Evolutionary conservation across 1,140 invertebrate species (phyloP), one percentile per base, ranked within the genome.

Genomic region (Meloidogyne exigua): DNA sequence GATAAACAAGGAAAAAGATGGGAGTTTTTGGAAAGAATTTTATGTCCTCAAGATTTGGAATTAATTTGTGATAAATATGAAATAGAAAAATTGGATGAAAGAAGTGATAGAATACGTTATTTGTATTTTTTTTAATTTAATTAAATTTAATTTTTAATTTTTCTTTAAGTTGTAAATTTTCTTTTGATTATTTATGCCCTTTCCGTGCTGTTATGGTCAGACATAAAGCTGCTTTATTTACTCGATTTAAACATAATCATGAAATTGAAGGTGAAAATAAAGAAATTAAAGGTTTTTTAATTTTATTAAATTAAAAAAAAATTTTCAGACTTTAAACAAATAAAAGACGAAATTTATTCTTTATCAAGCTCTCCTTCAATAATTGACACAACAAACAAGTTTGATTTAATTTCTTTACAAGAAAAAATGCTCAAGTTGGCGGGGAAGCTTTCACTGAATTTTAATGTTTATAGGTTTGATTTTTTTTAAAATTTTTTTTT

Each of bases 171-270:
- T 57, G 49, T 57, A 18, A n/a, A 9, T 57, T 9, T 57, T 9
- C 49, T n/a, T n/a, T 57, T n/a, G 18, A 57, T n/a, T 57, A n/a
- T n/a, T 21, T n/a, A 2, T 57, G 49, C 7, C 49, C 49, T 57
- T 57, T 57, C 5, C 49, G 49, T 7, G 49, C 49, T 0, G 49
- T n/a, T n/a, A n/a, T 57, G 49, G 18, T 57, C 9, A 57, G n/a
- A 57, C 15, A n/a, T n/a, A 57, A 57, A n/a, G 49, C 49, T n/a
- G 21, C 49, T 4, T 57, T 57, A 57, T 57, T 57, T n/a, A 57
- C 49, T n/a, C 13, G 49, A 57, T 57, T 57, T 57, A n/a, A 57
- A 57, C 49, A 57, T n/a, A 57, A 57, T 57, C 49, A 57, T 57
- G 7, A 5, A 5, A 7, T n/a, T 49, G 44, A 7, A 18, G 21